A percentile compares a stretch with the other conserved stretches of the same genome.
Conservation (phyloP, 2,797 vertebrate genomes). For the Nothura maculosa region DNA sequence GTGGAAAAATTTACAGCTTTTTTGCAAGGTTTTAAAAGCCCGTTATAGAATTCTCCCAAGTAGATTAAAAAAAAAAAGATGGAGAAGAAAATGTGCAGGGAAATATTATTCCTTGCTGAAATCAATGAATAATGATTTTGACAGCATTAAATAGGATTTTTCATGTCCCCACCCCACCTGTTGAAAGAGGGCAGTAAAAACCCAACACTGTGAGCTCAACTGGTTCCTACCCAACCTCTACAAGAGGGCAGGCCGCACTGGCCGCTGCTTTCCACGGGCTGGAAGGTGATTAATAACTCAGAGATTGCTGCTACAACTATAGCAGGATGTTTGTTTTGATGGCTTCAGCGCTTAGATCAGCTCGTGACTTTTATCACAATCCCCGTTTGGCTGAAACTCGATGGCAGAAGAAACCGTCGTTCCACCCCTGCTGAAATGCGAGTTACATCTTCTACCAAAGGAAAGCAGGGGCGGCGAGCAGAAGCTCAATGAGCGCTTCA, state of each 20-base stretch:
- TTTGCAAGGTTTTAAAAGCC: background rate
- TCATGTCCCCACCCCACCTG: background rate
- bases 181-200: background rate
- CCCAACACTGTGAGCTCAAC: background rate
- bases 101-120: background rate
- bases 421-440: background rate
- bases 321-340: conserved; percentile 31
- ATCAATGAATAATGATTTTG: background rate
- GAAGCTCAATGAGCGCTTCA: conserved; percentile 26
- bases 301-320: conserved; percentile 24
- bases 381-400: conserved; percentile 3
- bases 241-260: background rate
- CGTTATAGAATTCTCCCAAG: background rate
- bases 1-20: background rate
- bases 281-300: conserved; percentile 41
- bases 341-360: background rate
- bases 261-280: conserved; percentile 1
- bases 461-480: conserved; percentile 21
- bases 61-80: background rate
- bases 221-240: background rate
- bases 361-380: conserved; percentile 27
- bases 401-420: conserved; percentile 22
- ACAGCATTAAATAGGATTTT: background rate
- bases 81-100: background rate
- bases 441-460: conserved; percentile 22